Evolutionary conservation across 1,140 invertebrate species (phyloP), one percentile per base, ranked within the genome.

Genomic region (Megalonaias nervosa): DNA sequence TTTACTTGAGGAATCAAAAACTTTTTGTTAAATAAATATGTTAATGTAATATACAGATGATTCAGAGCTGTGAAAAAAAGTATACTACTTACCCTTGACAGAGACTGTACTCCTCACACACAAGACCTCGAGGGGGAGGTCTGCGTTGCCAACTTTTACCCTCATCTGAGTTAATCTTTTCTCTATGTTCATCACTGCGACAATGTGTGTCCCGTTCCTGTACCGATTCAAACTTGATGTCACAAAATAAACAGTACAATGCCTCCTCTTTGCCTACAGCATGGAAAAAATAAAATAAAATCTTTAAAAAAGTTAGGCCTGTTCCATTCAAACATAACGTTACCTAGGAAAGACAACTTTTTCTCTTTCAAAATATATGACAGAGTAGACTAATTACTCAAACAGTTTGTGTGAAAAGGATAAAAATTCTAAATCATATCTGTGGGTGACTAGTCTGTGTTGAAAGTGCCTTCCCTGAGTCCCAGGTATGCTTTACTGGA

Each of bases 131-230:
- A 23, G 94, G 94, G 55, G 94, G 94, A 19, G 94, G 92, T 70
- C 94, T 89, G 91, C 93, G 94, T 75, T 93, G 93, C 94, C 94
- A 95, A 82, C 94, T 93, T 48, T 94, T 91, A 71, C 91, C 94
- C 86, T 94, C 94, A 89, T 95, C 94, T 38, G 93, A 94, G 92
- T 94, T 94, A 81, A 94, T 93, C 70, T 93, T 93, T 77, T 92
- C 93, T 88, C 94, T 94, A 86, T 95, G 94, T 64, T 91, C 89
- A 84, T 94, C 93, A 55, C 93, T 93, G 81, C 93, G 92, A 86
- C 93, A 94, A 88, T 95, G 94, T 64, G 91, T 91, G 58, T 93
- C 91, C 57, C 94, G 86, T 77, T 94, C 94, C 60, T 91, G 90
- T 75, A 93, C 91, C 71, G 92, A 91, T 61, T 87, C 86, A 85